Conservation (phyloP, 1,140 invertebrate species). For the Bombus breviceps region DNA sequence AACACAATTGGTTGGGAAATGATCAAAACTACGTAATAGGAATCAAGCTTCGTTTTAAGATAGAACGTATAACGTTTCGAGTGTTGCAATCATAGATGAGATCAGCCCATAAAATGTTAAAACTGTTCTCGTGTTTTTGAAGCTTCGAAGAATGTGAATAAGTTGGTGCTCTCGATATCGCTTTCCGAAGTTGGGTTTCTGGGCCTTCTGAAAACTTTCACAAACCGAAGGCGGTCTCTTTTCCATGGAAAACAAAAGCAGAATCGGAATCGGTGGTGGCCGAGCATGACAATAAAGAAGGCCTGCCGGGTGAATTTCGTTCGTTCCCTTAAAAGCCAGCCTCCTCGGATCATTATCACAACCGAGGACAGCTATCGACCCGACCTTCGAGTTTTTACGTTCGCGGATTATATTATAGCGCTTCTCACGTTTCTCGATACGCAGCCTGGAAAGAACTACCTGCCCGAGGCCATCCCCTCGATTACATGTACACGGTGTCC, state of each 20-base stretch:
- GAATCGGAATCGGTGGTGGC: not conserved
- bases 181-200: not conserved
- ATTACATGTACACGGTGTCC: slow-evolving; percentile 18
- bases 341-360: slow-evolving; percentile 44
- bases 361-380: slow-evolving; percentile 41
- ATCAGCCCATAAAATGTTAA: not conserved
- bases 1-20: too few species aligned
- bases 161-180: not conserved
- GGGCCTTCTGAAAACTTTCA: not conserved
- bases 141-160: too few species aligned
- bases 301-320: slow-evolving; percentile 24
- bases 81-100: not conserved
- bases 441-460: slow-evolving; percentile 38
- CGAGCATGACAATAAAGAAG: slow-evolving; percentile 6
- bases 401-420: slow-evolving; percentile 52
- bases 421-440: slow-evolving; percentile 53
- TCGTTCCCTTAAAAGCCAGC: slow-evolving; percentile 38
- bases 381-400: slow-evolving; percentile 47
- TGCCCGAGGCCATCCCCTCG: slow-evolving; percentile 19
- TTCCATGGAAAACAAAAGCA: not conserved
- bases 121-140: not conserved
- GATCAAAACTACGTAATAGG: too few species aligned
- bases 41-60: not conserved
- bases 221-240: not conserved
- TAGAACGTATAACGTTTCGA: not conserved